Evolutionary conservation across 2,888 invertebrate genomes (phyloP).

Genomic region (Pediacus dermestoides): DNA sequence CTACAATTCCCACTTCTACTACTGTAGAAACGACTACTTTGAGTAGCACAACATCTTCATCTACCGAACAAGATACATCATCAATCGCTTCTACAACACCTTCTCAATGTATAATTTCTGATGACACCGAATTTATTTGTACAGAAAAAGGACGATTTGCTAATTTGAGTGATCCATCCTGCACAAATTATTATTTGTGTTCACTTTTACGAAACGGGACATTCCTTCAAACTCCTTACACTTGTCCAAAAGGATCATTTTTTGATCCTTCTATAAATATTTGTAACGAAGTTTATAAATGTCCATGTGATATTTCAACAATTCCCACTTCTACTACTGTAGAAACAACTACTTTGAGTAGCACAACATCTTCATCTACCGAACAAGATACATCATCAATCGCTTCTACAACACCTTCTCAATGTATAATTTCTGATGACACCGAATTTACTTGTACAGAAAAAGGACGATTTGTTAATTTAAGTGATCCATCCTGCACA

Average conservation of each 20-base stretch:
- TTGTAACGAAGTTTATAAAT: conserved; percentile 22
- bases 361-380: conserved; percentile 2
- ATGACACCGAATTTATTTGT: conserved; percentile 10
- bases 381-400: too few relatives aligned
- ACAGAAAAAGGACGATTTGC: conserved; percentile 15
- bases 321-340: too few relatives aligned
- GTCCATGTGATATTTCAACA: too few relatives aligned
- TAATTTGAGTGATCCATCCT: conserved; percentile 17
- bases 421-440: conserved; percentile 6
- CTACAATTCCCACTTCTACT: too few relatives aligned
- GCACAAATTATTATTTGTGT: conserved; percentile 23
- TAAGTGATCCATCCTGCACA: conserved; percentile 19
- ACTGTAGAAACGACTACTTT: too few relatives aligned
- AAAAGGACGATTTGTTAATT: conserved; percentile 15
- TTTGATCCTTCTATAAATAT: conserved; percentile 20
- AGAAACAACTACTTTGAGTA: too few relatives aligned
- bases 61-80: conserved; percentile 2
- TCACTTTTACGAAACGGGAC: too few relatives aligned
- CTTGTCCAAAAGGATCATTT: conserved; percentile 18
- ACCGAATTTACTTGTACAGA: conserved; percentile 11
- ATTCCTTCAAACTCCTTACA: conserved; percentile 41
- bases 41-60: conserved; percentile 2
- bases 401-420: not conserved
- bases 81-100: not conserved
- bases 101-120: conserved; percentile 5